These are phyloP conservation scores for Allolobophora icterica DNA, from an alignment of 2,888 invertebrate species.

Conservation along the genomic window DNA sequence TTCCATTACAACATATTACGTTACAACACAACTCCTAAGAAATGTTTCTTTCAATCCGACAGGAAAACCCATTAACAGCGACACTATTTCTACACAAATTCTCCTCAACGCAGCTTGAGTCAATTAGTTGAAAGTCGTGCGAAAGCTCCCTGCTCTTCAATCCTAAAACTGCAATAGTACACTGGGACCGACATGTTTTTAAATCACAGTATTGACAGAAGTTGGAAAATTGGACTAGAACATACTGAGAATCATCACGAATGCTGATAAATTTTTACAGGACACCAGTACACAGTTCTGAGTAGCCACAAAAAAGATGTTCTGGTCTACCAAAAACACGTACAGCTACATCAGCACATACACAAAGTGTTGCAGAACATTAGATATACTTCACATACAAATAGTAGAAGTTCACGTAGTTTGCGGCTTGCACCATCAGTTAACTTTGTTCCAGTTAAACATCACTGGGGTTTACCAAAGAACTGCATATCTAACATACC, in stretches of 20 bases:
- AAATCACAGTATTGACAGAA: conserved; percentile 5
- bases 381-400: not conserved
- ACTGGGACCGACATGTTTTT: not conserved
- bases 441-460: too few relatives aligned
- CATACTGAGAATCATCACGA: not conserved
- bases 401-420: not conserved
- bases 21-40: not conserved
- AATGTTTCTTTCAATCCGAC: not conserved
- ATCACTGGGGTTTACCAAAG: too few relatives aligned
- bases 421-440: not conserved
- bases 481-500: too few relatives aligned
- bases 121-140: not conserved
- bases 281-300: not conserved
- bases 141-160: not conserved
- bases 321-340: not conserved
- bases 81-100: not conserved
- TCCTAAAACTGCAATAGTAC: not conserved
- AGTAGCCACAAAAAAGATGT: not conserved
- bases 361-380: not conserved
- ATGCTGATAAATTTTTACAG: not conserved
- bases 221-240: conserved; percentile 2
- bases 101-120: not conserved
- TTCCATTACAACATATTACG: not conserved
- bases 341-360: not conserved
- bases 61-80: not conserved